Conservation (phyloP, 2,113 vertebrate genomes). For the Sciurus niger region DNA sequence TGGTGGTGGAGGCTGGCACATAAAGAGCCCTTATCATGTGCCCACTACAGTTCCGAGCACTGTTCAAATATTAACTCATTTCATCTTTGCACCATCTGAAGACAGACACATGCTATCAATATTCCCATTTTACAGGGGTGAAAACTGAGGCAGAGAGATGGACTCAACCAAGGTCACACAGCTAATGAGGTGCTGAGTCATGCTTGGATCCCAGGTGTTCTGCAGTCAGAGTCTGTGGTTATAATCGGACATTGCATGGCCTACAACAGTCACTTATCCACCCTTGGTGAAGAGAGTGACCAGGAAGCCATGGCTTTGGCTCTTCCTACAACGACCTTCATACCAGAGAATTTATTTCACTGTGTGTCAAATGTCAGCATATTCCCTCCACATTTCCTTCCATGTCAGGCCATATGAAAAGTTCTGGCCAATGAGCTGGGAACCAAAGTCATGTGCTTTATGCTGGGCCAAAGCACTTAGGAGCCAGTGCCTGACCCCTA, state of each 20-base stretch:
- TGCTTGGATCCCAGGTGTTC: not conserved
- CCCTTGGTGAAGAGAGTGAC: not conserved
- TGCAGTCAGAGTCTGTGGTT: not conserved
- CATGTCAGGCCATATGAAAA: not conserved
- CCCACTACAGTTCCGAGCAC: not conserved
- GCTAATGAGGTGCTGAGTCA: not conserved
- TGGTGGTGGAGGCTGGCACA: not conserved
- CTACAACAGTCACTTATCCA: not conserved
- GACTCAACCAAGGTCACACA: not conserved
- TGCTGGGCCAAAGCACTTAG: not conserved
- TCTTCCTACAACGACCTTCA: not conserved
- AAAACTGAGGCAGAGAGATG: constrained; percentile 32
- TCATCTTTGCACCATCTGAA: not conserved
- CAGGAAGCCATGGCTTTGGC: not conserved
- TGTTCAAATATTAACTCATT: not conserved
- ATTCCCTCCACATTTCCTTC: not conserved
- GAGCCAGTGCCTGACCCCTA: not conserved
- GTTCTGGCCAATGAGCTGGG: not conserved
- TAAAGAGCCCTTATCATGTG: not conserved
- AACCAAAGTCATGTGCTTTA: not conserved
- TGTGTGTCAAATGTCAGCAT: not conserved
- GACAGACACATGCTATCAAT: not conserved
- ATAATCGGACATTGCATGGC: not conserved
- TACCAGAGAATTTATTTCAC: not conserved
- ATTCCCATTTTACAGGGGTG: constrained; percentile 2